Percentiles rank a stretch among this genome's conserved stretches.
Conservation (phyloP, 2,797 vertebrate species). For the Premnoplex brunnescens region DNA sequence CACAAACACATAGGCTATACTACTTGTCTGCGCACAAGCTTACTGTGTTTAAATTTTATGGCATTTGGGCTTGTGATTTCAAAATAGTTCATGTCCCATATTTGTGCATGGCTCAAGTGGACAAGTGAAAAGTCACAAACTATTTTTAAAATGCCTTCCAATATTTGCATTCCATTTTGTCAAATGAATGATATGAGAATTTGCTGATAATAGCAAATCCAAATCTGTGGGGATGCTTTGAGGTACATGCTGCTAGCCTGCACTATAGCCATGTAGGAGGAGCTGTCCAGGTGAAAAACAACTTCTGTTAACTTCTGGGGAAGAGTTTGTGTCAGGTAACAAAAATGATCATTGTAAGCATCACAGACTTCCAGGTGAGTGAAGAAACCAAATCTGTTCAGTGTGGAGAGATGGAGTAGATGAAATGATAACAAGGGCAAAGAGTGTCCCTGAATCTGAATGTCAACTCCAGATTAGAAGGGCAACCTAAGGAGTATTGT, state of each 20-base stretch:
- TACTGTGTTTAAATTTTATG: not conserved
- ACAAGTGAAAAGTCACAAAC: not conserved
- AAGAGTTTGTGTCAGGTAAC: not conserved
- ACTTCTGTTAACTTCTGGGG: not conserved
- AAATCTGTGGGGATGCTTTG: not conserved
- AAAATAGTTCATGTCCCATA: not conserved
- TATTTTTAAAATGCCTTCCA: not conserved
- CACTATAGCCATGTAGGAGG: not conserved
- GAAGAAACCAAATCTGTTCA: not conserved
- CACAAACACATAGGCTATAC: not conserved
- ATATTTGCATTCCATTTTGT: not conserved
- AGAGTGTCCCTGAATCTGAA: not conserved
- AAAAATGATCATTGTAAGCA: not conserved
- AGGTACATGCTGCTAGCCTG: not conserved
- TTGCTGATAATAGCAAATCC: not conserved
- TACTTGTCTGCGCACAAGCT: not conserved
- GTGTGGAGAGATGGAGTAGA: not conserved
- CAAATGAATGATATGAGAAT: not conserved
- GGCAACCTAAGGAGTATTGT: not conserved
- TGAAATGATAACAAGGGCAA: not conserved
- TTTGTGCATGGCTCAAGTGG: not conserved
- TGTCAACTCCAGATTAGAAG: not conserved
- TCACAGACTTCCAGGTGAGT: not conserved
- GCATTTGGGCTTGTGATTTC: not conserved
- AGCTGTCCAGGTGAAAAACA: not conserved